These are phyloP conservation scores for Pseudorasbora parva DNA, from an alignment of 2,113 vertebrate species.

Conservation along the genomic window DNA sequence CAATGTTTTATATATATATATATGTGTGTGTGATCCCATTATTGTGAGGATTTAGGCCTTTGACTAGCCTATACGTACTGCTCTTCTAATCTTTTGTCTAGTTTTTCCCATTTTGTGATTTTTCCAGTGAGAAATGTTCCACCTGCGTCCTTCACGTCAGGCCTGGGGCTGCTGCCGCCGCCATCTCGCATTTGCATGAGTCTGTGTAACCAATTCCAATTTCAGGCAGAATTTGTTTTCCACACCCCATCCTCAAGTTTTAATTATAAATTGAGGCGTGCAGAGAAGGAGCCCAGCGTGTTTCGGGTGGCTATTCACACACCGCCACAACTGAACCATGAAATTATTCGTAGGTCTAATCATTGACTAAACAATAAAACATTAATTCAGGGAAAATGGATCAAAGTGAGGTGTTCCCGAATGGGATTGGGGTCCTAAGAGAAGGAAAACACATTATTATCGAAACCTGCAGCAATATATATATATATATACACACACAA, in stretches of 20 bases:
- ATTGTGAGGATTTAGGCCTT: neutral
- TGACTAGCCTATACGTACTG: neutral
- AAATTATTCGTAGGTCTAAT: constrained; percentile 64
- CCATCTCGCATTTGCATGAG: constrained; percentile 46
- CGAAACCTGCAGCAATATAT: neutral
- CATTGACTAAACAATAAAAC: constrained; percentile 64
- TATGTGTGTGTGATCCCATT: neutral
- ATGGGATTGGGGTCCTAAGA: constrained; percentile 49
- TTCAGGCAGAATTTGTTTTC: constrained; percentile 59
- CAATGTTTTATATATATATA: neutral
- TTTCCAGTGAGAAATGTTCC: constrained; percentile 9
- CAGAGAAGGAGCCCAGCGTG: constrained; percentile 19
- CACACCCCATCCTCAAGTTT: constrained; percentile 52
- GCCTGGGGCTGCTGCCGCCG: constrained; percentile 1
- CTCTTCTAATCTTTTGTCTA: constrained; percentile 25
- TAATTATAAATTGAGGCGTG: constrained; percentile 57
- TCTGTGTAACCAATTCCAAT: constrained; percentile 57
- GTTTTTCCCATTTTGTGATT: constrained; percentile 20
- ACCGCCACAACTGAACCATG: constrained; percentile 47
- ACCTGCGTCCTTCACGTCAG: constrained; percentile 35
- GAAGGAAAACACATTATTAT: constrained; percentile 1
- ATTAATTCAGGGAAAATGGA: constrained; percentile 61
- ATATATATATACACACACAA: no score
- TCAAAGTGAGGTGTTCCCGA: constrained; percentile 50
- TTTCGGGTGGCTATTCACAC: constrained; percentile 58